Evolutionary conservation across 2,113 vertebrate species (phyloP).

Genomic region (Etheostoma cragini): DNA sequence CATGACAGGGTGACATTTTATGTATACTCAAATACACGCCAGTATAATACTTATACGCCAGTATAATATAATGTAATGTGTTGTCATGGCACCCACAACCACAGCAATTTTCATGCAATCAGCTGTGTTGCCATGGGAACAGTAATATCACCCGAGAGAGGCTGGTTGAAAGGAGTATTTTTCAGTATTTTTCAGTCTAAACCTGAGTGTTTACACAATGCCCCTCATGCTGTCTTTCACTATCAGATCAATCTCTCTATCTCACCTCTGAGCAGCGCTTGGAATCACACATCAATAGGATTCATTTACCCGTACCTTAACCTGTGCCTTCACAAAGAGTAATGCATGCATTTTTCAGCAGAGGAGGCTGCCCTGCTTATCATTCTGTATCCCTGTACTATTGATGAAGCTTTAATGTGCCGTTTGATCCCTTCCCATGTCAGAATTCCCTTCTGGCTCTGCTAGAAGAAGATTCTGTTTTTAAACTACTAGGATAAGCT

Average conservation of each 20-base stretch:
- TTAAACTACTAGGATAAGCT: slow-evolving; percentile 41
- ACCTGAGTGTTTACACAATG: slow-evolving; percentile 71
- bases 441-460: slow-evolving; percentile 57
- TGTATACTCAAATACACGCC: background rate
- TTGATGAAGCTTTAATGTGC: slow-evolving; percentile 71
- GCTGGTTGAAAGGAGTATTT: slow-evolving; percentile 59
- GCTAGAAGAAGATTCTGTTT: slow-evolving; percentile 22
- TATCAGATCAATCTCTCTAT: slow-evolving; percentile 66
- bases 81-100: slow-evolving; percentile 84
- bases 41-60: slow-evolving; percentile 46
- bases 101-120: slow-evolving; percentile 84
- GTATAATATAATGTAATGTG: slow-evolving; percentile 71
- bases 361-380: slow-evolving; percentile 53
- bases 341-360: slow-evolving; percentile 54
- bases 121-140: slow-evolving; percentile 85
- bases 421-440: slow-evolving; percentile 67
- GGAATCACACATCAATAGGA: slow-evolving; percentile 61
- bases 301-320: slow-evolving; percentile 61
- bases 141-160: slow-evolving; percentile 78
- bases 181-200: slow-evolving; percentile 62
- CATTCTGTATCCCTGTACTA: slow-evolving; percentile 58
- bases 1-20: background rate
- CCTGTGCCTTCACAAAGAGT: slow-evolving; percentile 50
- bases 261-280: slow-evolving; percentile 42
- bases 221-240: slow-evolving; percentile 64